Conservation (phyloP, 2,113 vertebrate species). For the Hystrix cristata region DNA sequence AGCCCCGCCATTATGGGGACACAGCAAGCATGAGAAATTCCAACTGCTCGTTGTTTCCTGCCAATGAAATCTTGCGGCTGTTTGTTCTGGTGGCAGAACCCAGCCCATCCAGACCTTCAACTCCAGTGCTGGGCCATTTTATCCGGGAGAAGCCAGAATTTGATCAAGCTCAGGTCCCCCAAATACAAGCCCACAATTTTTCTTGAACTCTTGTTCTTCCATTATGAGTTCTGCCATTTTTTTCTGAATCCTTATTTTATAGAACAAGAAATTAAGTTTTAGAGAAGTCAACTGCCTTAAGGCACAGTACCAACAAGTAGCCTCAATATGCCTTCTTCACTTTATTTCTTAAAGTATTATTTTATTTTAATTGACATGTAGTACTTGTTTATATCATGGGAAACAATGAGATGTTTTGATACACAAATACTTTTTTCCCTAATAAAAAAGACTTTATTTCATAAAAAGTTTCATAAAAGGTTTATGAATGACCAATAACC, state of each 20-base stretch:
- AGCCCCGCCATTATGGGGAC: rapidly evolving
- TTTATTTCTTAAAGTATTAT: neutral
- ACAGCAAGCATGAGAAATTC: neutral
- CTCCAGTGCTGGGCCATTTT: neutral
- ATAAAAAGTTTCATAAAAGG: neutral
- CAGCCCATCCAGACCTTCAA: neutral
- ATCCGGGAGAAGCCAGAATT: neutral
- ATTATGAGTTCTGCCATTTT: rapidly evolving
- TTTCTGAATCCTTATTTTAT: neutral
- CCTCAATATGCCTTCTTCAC: neutral
- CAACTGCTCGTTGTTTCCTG: neutral
- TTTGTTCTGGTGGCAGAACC: neutral
- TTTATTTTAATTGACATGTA: neutral
- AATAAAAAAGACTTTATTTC: too few relatives aligned
- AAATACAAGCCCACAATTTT: neutral
- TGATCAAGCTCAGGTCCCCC: neutral
- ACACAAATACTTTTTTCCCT: neutral
- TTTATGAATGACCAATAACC: neutral
- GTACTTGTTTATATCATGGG: neutral
- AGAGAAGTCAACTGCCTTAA: neutral
- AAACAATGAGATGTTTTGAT: neutral
- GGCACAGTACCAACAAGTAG: neutral
- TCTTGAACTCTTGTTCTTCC: neutral
- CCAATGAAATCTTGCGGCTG: too few relatives aligned
- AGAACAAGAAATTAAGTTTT: neutral